Base-by-base conservation (phyloP, 1,140 invertebrate species). In the Drusus annulatus region DNA sequence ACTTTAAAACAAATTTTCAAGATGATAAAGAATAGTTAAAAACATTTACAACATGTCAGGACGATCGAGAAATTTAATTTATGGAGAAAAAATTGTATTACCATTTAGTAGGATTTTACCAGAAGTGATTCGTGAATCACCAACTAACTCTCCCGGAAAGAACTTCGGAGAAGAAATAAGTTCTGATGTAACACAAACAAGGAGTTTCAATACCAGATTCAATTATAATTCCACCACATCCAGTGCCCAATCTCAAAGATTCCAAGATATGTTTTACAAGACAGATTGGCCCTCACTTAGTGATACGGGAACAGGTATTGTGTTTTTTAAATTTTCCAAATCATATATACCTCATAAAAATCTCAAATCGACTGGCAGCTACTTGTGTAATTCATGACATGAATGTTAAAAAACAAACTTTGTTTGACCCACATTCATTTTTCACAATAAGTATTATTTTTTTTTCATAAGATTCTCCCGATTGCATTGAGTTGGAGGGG, bases 401-500 rank as follows among this genome's bases (percentile, higher is more conserved):
- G 36, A 5, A 45, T 45, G 36, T 8, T 36, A 36, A 4, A 4
- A 36, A 13, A 13, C 36, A 45, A 0, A 13, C 8, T 10, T 45
- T 10, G 13, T 45, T 13, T 45, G 36, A 10, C 36, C 36, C 36
- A 45, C 36, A 45, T 10, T 45, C 0, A 45, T 45, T 45, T 56
- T n/a, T 16, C 8, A 56, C 16, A 31, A n/a, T 25, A 31, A 63
- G 36, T 77, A 45, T 50, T 68, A 68, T 28, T 78, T 4, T 77
- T 10, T 0, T 62, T 81, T 80, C 50, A 2, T 45, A 36, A 90
- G 89, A 87, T 56, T 89, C 89, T 23, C 88, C 88, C 76, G 89
- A 89, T 76, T 87, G 87, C 62, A 84, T 84, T n/a, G 89, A 89
- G 81, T 87, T 89, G 77, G 89, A 89, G 73, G 89, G 89, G 84